These are phyloP conservation scores for Eubucco bourcierii DNA, from an alignment of 2,113 vertebrate species.

Conservation along the genomic window DNA sequence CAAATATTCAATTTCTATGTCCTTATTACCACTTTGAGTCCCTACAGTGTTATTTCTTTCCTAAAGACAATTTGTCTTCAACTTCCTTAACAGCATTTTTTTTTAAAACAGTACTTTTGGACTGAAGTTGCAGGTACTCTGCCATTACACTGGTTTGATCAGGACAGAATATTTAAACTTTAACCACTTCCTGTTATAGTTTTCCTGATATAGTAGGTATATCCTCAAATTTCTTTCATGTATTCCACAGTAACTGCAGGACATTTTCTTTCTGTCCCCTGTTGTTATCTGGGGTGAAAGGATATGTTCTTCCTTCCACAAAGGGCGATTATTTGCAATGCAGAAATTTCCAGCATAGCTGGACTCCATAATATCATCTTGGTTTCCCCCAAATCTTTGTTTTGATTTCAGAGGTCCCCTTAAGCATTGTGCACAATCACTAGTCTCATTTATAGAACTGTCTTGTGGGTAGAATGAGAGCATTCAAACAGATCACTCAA, in stretches of 20 bases:
- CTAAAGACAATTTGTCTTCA: not conserved
- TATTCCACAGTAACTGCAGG: not conserved
- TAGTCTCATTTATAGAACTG: not conserved
- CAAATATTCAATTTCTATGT: not conserved
- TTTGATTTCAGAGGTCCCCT: not conserved
- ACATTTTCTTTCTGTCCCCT: not conserved
- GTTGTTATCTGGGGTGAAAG: not conserved
- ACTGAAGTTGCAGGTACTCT: not conserved
- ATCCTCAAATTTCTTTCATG: not conserved
- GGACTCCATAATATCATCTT: not conserved
- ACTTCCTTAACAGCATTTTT: not conserved
- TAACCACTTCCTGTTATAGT: not conserved
- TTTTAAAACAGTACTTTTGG: not conserved
- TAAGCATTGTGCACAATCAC: not conserved
- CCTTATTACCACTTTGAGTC: not conserved
- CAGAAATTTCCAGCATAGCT: not conserved
- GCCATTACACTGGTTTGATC: not conserved
- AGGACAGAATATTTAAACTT: not conserved
- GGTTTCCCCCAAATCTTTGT: not conserved
- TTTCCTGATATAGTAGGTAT: not conserved
- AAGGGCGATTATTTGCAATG: not conserved
- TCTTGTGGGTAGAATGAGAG: not conserved
- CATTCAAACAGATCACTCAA: not conserved
- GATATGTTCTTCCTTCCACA: not conserved
- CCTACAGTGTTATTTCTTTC: not conserved